Percentiles rank a stretch among this genome's conserved stretches.
Evolutionary conservation across 2,797 vertebrate genomes (phyloP).

Genomic region (Spinus pinus): DNA sequence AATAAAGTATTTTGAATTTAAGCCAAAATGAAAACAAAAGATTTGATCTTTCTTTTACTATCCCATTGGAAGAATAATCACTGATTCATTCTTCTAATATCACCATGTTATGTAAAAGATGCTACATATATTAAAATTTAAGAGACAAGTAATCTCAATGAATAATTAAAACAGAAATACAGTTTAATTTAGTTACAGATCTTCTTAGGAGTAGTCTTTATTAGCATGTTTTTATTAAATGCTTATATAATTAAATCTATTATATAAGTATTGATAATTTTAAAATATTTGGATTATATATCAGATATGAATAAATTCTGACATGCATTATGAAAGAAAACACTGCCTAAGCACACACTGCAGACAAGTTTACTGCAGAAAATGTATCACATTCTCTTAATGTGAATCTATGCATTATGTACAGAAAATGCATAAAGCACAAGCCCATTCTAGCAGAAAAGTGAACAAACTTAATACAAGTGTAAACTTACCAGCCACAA

Average conservation of each 20-base stretch:
- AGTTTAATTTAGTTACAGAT: not conserved
- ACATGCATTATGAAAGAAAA: not conserved
- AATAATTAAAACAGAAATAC: not conserved
- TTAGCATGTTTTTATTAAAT: not conserved
- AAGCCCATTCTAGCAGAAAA: constrained; percentile 61
- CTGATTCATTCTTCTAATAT: not conserved
- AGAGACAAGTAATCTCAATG: not conserved
- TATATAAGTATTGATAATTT: not conserved
- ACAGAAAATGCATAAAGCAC: constrained; percentile 66
- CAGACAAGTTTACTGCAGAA: constrained; percentile 40
- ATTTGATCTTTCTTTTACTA: not conserved
- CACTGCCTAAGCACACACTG: constrained; percentile 40
- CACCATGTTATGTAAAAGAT: not conserved
- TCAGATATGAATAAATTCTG: not conserved
- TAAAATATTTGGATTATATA: not conserved
- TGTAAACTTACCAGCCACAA: constrained; percentile 91
- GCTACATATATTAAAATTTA: not conserved
- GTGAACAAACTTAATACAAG: constrained; percentile 67
- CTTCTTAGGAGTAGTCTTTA: not conserved
- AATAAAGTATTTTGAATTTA: not conserved
- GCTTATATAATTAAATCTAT: not conserved
- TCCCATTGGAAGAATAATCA: not conserved
- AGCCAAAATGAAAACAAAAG: not conserved
- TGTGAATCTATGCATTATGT: not conserved
- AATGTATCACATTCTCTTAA: constrained; percentile 27